These are phyloP conservation scores for Halcyon leucocephala DNA, from an alignment of 2,797 vertebrate species.

Conservation along the genomic window DNA sequence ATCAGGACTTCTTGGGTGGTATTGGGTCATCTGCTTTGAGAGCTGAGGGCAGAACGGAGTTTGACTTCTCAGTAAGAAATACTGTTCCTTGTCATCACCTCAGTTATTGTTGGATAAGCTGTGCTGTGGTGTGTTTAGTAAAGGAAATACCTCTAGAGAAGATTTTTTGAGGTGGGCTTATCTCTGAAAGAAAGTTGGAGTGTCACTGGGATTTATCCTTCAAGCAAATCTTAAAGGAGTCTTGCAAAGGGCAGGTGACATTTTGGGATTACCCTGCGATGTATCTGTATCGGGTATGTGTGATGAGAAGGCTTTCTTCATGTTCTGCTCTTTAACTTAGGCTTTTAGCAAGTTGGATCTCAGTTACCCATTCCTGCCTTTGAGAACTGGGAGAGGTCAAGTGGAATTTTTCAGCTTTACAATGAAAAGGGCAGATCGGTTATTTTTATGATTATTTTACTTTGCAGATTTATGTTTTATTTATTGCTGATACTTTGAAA, in stretches of 20 bases:
- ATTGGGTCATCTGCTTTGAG: neutral
- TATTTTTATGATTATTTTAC: neutral
- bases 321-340: neutral
- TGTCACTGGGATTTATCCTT: neutral
- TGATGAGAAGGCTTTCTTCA: neutral
- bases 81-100: neutral
- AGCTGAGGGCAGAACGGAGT: neutral
- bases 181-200: neutral
- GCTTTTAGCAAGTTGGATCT: neutral
- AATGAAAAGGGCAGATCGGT: neutral
- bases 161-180: neutral
- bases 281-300: neutral
- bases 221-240: neutral
- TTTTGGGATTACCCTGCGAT: accelerated
- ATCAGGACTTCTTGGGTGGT: neutral
- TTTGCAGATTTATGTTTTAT: neutral
- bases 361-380: neutral
- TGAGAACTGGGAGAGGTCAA: neutral
- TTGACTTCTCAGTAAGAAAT: neutral
- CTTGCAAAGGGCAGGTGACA: neutral
- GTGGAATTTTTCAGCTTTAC: neutral
- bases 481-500: neutral
- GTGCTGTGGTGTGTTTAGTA: neutral
- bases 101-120: neutral
- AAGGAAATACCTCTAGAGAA: neutral